Evolutionary conservation across 1,140 invertebrate species (phyloP).

Genomic region (Monochamus saltuarius): DNA sequence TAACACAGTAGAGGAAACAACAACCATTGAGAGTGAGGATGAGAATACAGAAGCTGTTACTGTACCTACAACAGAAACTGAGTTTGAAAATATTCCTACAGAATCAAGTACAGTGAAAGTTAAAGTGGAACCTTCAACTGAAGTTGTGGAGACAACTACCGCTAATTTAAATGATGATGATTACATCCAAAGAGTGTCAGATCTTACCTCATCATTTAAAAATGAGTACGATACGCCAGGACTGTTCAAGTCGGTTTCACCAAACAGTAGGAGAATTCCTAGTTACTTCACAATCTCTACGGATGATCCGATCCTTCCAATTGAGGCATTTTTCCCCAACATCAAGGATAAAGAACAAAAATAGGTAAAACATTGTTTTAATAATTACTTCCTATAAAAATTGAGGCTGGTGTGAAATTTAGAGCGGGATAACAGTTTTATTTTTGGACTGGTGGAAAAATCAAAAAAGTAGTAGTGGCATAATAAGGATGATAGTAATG

Average conservation of each 20-base stretch:
- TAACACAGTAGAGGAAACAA: conserved; percentile 24
- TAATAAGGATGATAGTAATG: too few species aligned
- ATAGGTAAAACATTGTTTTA: neutral
- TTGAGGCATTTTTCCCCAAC: conserved; percentile 64
- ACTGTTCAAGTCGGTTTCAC: conserved; percentile 56
- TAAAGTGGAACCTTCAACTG: conserved; percentile 8
- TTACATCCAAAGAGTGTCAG: conserved; percentile 59
- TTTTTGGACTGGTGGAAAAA: too few species aligned
- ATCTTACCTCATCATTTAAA: conserved; percentile 59
- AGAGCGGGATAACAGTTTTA: too few species aligned
- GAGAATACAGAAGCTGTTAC: neutral
- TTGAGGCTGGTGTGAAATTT: too few species aligned
- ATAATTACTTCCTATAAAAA: neutral
- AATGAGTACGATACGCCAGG: conserved; percentile 61
- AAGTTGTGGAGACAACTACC: conserved; percentile 27
- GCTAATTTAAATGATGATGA: conserved; percentile 41
- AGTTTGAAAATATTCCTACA: conserved; percentile 11
- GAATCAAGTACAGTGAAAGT: conserved; percentile 12
- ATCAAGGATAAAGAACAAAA: conserved; percentile 49
- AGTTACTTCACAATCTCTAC: conserved; percentile 64
- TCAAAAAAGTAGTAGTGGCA: too few species aligned
- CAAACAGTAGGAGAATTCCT: conserved; percentile 54
- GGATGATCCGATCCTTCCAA: conserved; percentile 63
- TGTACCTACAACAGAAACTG: conserved; percentile 10
- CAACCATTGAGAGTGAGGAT: conserved; percentile 11